phyloP scores from a whole-genome alignment of 2,888 invertebrate species.

The Dioctria linearis region DNA sequence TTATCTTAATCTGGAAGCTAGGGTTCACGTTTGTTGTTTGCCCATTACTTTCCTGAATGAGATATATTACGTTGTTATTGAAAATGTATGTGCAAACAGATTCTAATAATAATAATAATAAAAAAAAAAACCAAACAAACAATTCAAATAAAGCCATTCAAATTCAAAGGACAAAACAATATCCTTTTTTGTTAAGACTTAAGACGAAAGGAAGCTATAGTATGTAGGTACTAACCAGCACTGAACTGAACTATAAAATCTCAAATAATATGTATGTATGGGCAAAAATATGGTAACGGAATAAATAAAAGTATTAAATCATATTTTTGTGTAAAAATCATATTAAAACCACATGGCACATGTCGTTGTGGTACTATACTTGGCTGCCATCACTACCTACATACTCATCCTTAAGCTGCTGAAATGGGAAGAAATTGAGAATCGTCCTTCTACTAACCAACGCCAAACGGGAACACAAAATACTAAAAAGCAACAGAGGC shows the following conservation, averaged over 20 bases:
- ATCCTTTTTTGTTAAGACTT: not conserved
- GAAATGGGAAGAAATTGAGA: conserved; percentile 52
- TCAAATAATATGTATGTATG: not conserved
- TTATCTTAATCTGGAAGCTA: conserved; percentile 15
- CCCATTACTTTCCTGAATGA: not conserved
- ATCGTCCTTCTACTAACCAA: conserved; percentile 38
- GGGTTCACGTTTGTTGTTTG: conserved; percentile 8
- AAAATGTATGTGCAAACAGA: conserved; percentile 17
- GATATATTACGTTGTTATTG: conserved; percentile 37
- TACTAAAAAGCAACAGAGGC: conserved; percentile 57
- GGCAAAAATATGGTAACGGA: conserved; percentile 56
- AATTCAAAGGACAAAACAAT: conserved; percentile 57
- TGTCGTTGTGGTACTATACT: conserved; percentile 57
- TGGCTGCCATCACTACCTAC: conserved; percentile 13
- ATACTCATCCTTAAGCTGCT: conserved; percentile 37
- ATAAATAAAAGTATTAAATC: conserved; percentile 61
- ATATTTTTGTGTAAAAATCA: conserved; percentile 61
- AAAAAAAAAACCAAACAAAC: not conserved
- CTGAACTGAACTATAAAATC: conserved; percentile 19
- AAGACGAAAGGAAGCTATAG: not conserved
- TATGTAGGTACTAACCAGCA: conserved; percentile 30
- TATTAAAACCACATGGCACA: conserved; percentile 62
- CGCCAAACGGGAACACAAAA: conserved; percentile 50
- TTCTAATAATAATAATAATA: not conserved
- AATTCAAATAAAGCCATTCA: conserved; percentile 54